These are phyloP conservation scores for Pseudopipra pipra DNA, from an alignment of 2,113 vertebrate species.

Conservation along the genomic window DNA sequence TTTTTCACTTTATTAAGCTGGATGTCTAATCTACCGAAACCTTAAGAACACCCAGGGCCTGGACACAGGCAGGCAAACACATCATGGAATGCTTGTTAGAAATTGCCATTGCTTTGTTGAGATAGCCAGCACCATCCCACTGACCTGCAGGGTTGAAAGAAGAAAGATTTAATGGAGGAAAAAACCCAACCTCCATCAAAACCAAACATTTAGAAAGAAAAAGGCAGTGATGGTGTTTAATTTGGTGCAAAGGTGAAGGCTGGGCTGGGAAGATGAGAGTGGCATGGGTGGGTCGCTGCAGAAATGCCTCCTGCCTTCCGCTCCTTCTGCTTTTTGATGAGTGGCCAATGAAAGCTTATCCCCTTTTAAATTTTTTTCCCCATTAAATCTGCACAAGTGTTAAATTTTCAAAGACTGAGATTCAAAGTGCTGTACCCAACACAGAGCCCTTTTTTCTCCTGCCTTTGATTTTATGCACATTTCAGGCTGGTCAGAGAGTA, in stretches of 20 bases:
- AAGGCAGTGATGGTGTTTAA: conserved; percentile 36
- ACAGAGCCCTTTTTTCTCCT: conserved; percentile 71
- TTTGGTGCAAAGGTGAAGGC: conserved; percentile 63
- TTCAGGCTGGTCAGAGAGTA: conserved; percentile 66
- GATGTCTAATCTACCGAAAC: background rate
- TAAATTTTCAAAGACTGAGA: conserved; percentile 57
- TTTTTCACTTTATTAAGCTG: conserved; percentile 26
- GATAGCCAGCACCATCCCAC: background rate
- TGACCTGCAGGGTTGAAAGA: background rate
- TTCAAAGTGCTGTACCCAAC: conserved; percentile 70
- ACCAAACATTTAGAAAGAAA: background rate
- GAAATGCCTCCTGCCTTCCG: conserved; percentile 45
- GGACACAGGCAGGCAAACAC: background rate
- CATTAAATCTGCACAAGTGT: conserved; percentile 44
- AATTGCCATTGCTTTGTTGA: background rate
- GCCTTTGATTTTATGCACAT: conserved; percentile 72
- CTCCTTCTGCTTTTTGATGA: conserved; percentile 72
- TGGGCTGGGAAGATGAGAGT: conserved; percentile 48
- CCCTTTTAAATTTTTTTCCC: conserved; percentile 3
- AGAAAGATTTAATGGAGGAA: background rate
- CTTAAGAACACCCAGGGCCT: background rate
- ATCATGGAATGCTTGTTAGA: background rate
- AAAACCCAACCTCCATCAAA: background rate
- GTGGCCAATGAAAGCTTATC: conserved; percentile 74
- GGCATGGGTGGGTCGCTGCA: conserved; percentile 46